Evolutionary conservation across 2,888 invertebrate genomes (phyloP).

Genomic region (Conistra vaccinii): DNA sequence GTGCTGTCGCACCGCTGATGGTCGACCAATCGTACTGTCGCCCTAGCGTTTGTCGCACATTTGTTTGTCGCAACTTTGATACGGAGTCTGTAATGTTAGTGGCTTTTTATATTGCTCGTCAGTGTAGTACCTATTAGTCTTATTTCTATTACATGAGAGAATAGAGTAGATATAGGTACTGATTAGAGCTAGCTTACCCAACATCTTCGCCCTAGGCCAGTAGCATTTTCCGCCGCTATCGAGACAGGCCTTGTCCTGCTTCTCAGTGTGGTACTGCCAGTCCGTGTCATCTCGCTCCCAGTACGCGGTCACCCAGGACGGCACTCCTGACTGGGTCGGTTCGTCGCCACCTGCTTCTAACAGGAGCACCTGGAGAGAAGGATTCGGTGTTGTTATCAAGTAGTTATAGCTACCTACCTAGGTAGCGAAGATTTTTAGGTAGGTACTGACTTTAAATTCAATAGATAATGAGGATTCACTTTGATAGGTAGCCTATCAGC

Average conservation of each 20-base stretch:
- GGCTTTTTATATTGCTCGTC: no score
- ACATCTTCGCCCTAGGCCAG: constrained; percentile 94
- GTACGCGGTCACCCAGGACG: constrained; percentile 93
- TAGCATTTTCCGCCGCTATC: constrained; percentile 89
- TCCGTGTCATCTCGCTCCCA: constrained; percentile 92
- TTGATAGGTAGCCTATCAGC: neutral
- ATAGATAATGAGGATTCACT: neutral
- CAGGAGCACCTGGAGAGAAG: constrained; percentile 90
- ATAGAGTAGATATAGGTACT: neutral
- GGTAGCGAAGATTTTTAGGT: neutral
- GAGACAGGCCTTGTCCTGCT: constrained; percentile 92
- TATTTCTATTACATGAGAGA: neutral
- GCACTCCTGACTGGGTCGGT: constrained; percentile 91
- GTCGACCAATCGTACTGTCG: no score
- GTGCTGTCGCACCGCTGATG: no score
- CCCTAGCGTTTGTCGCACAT: no score
- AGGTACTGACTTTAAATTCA: neutral
- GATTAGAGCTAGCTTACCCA: constrained; percentile 86
- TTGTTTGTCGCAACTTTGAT: no score
- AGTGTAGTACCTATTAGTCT: neutral
- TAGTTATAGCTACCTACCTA: neutral
- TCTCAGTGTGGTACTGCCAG: constrained; percentile 93
- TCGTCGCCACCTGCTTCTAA: constrained; percentile 94
- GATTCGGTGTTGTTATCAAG: no score
- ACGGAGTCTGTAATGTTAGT: no score